Evolutionary conservation across 2,888 invertebrate genomes (phyloP).

Genomic region (Andrena haemorrhoa): DNA sequence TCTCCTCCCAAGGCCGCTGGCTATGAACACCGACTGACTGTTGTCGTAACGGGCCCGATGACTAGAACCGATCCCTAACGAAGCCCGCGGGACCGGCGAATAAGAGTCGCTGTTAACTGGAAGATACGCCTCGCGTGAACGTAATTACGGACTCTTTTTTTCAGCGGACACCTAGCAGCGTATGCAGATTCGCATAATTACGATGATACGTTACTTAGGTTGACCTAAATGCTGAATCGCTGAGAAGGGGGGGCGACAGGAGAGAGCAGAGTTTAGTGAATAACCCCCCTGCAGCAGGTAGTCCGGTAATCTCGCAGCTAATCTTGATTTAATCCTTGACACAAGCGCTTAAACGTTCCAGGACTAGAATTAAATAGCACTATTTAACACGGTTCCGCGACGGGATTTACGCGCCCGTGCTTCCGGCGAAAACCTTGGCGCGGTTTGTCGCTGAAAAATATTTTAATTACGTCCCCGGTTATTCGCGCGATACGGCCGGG

Average conservation of each 20-base stretch:
- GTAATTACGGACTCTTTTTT: constrained; percentile 41
- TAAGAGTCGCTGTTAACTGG: background rate
- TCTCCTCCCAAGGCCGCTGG: constrained; percentile 63
- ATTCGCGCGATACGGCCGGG: background rate
- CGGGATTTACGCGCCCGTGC: constrained; percentile 52
- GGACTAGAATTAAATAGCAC: constrained; percentile 82
- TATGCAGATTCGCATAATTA: constrained; percentile 72
- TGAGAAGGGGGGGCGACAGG: constrained; percentile 69
- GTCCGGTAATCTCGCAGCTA: constrained; percentile 82
- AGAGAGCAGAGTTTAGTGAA: constrained; percentile 71
- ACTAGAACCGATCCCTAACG: constrained; percentile 69
- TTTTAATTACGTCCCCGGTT: constrained; percentile 22
- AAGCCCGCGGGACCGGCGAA: background rate
- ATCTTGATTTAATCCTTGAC: constrained; percentile 85
- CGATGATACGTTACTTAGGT: constrained; percentile 59
- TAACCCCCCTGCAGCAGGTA: constrained; percentile 70
- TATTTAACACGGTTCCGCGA: constrained; percentile 68
- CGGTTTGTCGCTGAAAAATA: constrained; percentile 32
- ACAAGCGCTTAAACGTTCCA: constrained; percentile 83
- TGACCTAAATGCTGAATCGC: constrained; percentile 72
- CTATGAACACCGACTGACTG: constrained; percentile 39
- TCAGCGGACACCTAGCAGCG: background rate
- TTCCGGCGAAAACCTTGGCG: constrained; percentile 33
- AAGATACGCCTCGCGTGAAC: background rate
- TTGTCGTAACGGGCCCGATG: constrained; percentile 48